These are phyloP conservation scores for Muricea muricata DNA, from an alignment of 92 coral and sea anemone species.

Conservation along the genomic window DNA sequence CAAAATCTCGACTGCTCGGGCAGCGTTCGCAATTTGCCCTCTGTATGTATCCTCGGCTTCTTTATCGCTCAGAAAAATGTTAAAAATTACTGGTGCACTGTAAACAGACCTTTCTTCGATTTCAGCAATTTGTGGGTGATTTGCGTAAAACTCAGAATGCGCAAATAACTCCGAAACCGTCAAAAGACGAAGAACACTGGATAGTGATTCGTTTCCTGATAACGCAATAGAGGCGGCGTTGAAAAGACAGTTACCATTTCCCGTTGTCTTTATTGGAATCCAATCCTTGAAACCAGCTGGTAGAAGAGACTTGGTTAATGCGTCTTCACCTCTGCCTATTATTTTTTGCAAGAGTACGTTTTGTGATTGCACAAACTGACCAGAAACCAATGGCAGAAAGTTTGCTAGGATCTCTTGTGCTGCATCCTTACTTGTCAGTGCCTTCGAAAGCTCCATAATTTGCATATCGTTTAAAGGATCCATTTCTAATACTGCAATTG, in stretches of 20 bases:
- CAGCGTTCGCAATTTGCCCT: constrained; percentile 2
- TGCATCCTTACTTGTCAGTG: constrained; percentile 10
- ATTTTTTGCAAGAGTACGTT: too few relatives aligned
- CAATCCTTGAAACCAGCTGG: not conserved
- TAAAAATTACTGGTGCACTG: not conserved
- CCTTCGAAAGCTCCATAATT: constrained; percentile 8
- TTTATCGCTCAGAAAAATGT: not conserved
- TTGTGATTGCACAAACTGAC: too few relatives aligned
- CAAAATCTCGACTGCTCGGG: constrained; percentile 28
- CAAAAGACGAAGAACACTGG: not conserved
- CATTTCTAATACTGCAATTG: too few relatives aligned
- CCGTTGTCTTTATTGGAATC: not conserved
- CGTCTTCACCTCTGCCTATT: too few relatives aligned
- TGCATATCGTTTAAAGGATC: not conserved
- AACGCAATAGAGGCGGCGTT: not conserved
- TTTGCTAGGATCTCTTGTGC: not conserved
- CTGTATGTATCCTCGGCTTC: not conserved
- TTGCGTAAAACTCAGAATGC: not conserved
- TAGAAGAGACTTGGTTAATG: too few relatives aligned
- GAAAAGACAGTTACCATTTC: constrained; percentile 5
- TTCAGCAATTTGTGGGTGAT: not conserved
- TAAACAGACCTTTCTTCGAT: not conserved
- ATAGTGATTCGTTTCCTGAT: not conserved
- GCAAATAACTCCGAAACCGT: not conserved
- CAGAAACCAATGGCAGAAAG: too few relatives aligned